phyloP scores from a whole-genome alignment of 2,113 vertebrate genomes.

The Hepsetus odoe region DNA sequence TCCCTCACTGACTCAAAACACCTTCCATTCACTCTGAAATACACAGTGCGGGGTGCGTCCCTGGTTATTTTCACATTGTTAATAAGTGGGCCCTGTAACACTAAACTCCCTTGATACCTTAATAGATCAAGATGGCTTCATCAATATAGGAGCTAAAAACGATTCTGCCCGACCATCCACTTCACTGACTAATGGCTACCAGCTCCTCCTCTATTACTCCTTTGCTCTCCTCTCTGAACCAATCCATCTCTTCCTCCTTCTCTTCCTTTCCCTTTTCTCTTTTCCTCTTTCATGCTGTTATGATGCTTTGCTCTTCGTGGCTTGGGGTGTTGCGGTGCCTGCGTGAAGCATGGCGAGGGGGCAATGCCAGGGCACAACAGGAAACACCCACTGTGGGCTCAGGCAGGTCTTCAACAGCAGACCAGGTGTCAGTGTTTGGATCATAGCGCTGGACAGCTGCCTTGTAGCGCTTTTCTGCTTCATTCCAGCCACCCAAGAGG shows the following conservation, averaged over 20 bases:
- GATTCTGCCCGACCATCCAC: not conserved
- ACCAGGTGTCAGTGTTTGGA: slow-evolving; percentile 79
- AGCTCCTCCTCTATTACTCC: slow-evolving; percentile 16
- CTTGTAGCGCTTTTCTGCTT: slow-evolving; percentile 82
- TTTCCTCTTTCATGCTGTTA: slow-evolving; percentile 45
- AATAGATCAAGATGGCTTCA: slow-evolving; percentile 21
- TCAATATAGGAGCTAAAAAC: not conserved
- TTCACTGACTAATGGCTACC: not conserved
- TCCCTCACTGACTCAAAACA: slow-evolving; percentile 2
- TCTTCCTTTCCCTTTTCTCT: slow-evolving; percentile 6
- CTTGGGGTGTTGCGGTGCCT: slow-evolving; percentile 72
- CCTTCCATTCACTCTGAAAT: not conserved
- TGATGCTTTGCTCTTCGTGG: slow-evolving; percentile 70
- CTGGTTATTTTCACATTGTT: slow-evolving; percentile 45
- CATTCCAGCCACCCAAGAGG: slow-evolving; percentile 83
- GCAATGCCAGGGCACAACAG: slow-evolving; percentile 80
- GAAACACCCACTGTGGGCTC: slow-evolving; percentile 83
- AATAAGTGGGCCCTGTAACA: slow-evolving; percentile 36
- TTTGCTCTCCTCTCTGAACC: slow-evolving; percentile 1
- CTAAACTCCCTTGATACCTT: slow-evolving; percentile 1
- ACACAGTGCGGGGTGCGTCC: slow-evolving; percentile 46
- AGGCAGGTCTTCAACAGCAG: slow-evolving; percentile 71
- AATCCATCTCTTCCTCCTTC: slow-evolving; percentile 23
- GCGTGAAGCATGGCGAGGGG: slow-evolving; percentile 65
- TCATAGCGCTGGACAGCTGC: slow-evolving; percentile 78